A percentile compares a stretch with the other conserved stretches of the same genome.
Evolutionary conservation across 1,140 invertebrate species (phyloP).

Genomic region (Doryteuthis pealeii): DNA sequence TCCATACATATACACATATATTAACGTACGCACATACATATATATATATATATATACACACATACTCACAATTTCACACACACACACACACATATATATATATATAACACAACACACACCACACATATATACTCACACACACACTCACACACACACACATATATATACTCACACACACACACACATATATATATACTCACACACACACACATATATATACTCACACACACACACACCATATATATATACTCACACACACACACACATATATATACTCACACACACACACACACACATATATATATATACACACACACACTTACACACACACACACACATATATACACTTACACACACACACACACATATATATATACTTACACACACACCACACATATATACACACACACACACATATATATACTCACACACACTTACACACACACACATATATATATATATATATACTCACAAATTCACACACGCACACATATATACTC

Average conservation of each 20-base stretch:
- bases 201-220: neutral
- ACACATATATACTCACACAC: too few species aligned
- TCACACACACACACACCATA: neutral
- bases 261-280: neutral
- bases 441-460: neutral
- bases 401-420: neutral
- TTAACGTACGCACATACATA: neutral
- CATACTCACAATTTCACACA: too few species aligned
- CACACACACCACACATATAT: neutral
- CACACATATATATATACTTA: neutral
- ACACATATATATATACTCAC: neutral
- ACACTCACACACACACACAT: neutral
- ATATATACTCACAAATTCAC: too few species aligned
- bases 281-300: neutral
- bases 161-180: neutral
- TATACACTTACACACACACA: neutral
- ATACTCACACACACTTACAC: too few species aligned
- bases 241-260: neutral
- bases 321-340: neutral
- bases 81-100: too few species aligned
- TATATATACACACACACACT: neutral
- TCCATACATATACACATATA: neutral
- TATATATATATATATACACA: neutral
- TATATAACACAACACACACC: too few species aligned
- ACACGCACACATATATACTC: too few species aligned